Percentiles rank a stretch among this genome's conserved stretches.
phyloP scores from a whole-genome alignment of 2,888 invertebrate species.

The Cosmia pyralina region DNA sequence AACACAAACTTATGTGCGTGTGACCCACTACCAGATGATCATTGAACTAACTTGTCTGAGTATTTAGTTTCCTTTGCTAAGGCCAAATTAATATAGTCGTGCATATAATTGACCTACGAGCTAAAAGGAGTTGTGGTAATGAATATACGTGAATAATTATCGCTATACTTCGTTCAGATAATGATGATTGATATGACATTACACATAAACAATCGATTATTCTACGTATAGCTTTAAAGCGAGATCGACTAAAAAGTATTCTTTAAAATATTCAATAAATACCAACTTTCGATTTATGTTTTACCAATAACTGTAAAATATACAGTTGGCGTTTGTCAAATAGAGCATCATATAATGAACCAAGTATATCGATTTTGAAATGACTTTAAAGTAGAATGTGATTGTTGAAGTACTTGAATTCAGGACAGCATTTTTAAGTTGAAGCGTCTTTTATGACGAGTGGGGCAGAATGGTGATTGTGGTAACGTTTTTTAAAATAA shows the following conservation, averaged over 20 bases:
- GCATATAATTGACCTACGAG: conserved; percentile 56
- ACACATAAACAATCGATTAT: neutral
- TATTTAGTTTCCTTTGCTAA: conserved; percentile 73
- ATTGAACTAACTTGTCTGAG: conserved; percentile 68
- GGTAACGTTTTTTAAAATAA: neutral
- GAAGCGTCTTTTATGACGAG: neutral
- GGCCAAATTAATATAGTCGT: conserved; percentile 65
- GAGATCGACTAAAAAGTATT: neutral
- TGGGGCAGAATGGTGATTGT: neutral
- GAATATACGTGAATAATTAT: conserved; percentile 26
- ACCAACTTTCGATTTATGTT: neutral
- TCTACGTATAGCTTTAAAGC: neutral
- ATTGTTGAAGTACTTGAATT: conserved; percentile 26
- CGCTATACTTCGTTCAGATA: neutral
- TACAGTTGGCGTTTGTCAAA: conserved; percentile 7
- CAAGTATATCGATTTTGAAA: conserved; percentile 7
- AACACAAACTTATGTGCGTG: conserved; percentile 59
- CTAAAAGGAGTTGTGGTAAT: conserved; percentile 40
- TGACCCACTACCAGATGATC: conserved; percentile 67
- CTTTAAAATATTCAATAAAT: neutral
- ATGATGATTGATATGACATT: conserved; percentile 11
- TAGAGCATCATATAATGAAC: neutral
- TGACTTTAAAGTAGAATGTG: neutral
- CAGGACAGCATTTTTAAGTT: neutral
- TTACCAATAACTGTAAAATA: neutral